These are phyloP conservation scores for Tor tambroides DNA, from an alignment of 2,113 vertebrate species.

Conservation along the genomic window DNA sequence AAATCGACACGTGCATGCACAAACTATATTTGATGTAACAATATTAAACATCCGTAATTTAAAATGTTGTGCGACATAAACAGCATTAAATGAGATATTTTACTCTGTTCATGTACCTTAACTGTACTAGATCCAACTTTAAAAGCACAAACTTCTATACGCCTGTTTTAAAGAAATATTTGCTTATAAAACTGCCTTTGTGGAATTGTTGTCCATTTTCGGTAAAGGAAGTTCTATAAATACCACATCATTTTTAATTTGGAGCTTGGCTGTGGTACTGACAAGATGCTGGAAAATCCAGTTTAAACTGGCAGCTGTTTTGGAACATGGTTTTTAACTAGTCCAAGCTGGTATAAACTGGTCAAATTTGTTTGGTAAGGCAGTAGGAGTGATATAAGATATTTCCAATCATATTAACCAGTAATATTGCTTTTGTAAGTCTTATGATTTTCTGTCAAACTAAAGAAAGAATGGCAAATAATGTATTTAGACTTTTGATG, in stretches of 20 bases:
- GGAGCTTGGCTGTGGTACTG: neutral
- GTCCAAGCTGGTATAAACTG: neutral
- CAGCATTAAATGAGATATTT: neutral
- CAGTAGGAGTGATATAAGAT: neutral
- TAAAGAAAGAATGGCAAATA: neutral
- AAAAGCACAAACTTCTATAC: neutral
- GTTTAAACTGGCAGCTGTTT: neutral
- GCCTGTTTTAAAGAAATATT: neutral
- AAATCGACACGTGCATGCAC: neutral
- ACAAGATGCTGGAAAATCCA: neutral
- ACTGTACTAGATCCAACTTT: neutral
- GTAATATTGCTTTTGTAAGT: neutral
- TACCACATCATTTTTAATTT: neutral
- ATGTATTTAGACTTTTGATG: neutral
- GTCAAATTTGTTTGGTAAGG: neutral
- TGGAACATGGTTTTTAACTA: neutral
- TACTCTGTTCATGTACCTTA: neutral
- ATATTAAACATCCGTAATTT: neutral
- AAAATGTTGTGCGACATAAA: neutral
- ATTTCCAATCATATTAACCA: neutral
- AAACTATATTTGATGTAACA: neutral
- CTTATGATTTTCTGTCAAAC: neutral
- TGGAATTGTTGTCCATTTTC: neutral
- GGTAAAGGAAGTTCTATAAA: neutral
- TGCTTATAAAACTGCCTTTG: neutral